Base-by-base conservation (phyloP, 1,140 invertebrate genomes). In the Neocloeon triangulifer region DNA sequence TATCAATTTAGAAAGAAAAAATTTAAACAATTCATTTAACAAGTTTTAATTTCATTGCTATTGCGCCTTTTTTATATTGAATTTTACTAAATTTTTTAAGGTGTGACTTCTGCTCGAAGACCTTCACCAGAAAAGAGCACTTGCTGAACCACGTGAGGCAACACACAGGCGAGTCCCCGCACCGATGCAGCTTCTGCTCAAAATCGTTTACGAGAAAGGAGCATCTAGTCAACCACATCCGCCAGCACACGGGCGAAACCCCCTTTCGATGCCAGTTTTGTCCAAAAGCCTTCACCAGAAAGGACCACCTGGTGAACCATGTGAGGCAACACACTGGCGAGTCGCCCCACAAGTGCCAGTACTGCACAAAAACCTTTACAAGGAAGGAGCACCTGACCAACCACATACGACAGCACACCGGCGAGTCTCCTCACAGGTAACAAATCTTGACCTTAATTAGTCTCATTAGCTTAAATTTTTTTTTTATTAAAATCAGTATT, bases 21-120 rank as follows among this genome's bases (percentile, higher is more conserved):
- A n/a, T n/a, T n/a, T n/a, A n/a, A n/a, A n/a, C n/a, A n/a, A n/a
- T n/a, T n/a, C n/a, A n/a, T n/a, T n/a, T n/a, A n/a, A n/a, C n/a
- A n/a, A n/a, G n/a, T n/a, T n/a, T n/a, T n/a, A n/a, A n/a, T n/a
- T n/a, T n/a, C n/a, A n/a, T n/a, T n/a, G n/a, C n/a, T n/a, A n/a
- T n/a, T n/a, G n/a, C n/a, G n/a, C n/a, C n/a, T n/a, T n/a, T n/a
- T n/a, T n/a, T n/a, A n/a, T n/a, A n/a, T n/a, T n/a, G n/a, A n/a
- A n/a, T n/a, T n/a, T n/a, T n/a, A n/a, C n/a, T n/a, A n/a, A n/a
- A n/a, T n/a, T n/a, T n/a, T n/a, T n/a, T n/a, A n/a, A n/a, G n/a
- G n/a, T 80, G 76, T 48, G 73, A 77, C 51, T 79, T 77, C 49
- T 79, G 75, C 49, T 73, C 74, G 21, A 80, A 80, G 52, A 75